These are phyloP conservation scores for Petrophora chlorosata DNA, from an alignment of 2,888 invertebrate species.

Conservation along the genomic window DNA sequence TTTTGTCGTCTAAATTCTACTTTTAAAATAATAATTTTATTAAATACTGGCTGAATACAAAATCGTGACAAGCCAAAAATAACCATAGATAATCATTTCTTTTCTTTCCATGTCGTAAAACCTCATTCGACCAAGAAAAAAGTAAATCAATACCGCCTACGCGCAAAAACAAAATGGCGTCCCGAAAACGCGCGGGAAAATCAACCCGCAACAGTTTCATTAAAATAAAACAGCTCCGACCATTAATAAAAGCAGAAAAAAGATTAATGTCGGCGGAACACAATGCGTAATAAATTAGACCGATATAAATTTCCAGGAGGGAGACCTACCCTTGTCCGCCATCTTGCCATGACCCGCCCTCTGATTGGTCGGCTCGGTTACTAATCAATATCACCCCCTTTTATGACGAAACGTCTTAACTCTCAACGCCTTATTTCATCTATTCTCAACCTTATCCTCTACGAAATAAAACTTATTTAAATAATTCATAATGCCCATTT, in stretches of 20 bases:
- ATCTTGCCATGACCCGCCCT: slow-evolving; percentile 57
- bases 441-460: slow-evolving; percentile 24
- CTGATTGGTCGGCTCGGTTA: slow-evolving; percentile 67
- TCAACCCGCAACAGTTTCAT: slow-evolving; percentile 63
- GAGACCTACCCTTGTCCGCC: slow-evolving; percentile 70
- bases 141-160: slow-evolving; percentile 29
- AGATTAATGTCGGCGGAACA: slow-evolving; percentile 78
- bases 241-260: slow-evolving; percentile 80
- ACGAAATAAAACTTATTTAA: slow-evolving; percentile 6
- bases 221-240: slow-evolving; percentile 76
- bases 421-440: neutral
- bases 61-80: too few relatives aligned
- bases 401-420: slow-evolving; percentile 28
- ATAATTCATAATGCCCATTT: neutral
- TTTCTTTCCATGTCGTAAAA: neutral
- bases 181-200: slow-evolving; percentile 56
- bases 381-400: slow-evolving; percentile 68
- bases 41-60: too few relatives aligned
- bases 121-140: slow-evolving; percentile 10
- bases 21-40: too few relatives aligned
- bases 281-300: slow-evolving; percentile 82
- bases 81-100: too few relatives aligned
- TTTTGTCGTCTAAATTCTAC: too few relatives aligned
- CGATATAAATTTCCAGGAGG: slow-evolving; percentile 65
- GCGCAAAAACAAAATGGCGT: slow-evolving; percentile 64